Base-by-base conservation (phyloP, 2,888 invertebrate species). In the Drosophila pseudotakahashii region DNA sequence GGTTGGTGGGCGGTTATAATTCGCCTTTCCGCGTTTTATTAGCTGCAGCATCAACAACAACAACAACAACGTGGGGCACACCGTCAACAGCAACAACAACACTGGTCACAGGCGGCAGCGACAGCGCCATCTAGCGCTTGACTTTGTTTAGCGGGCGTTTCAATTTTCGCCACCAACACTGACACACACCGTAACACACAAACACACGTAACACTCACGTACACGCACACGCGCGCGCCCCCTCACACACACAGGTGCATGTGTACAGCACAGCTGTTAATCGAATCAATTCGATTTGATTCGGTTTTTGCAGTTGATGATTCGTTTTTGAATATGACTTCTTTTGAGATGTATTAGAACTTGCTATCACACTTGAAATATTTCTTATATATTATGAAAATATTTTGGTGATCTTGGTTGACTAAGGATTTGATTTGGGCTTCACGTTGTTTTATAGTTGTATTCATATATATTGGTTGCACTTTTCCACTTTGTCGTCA, bases 121-220 rank as follows among this genome's bases (percentile, higher is more conserved):
- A 41, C 30, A 73, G 84, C 81, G 81, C 81, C 81, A 82, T 84
- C 79, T 75, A 84, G 75, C 73, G 80, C 70, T 63, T 73, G 80
- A 80, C 78, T 80, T 78, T 80, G 78, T 42, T 78, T 71, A 74
- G 72, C 73, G 78, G 77, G 62, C 78, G 78, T 73, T 60, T 48
- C 23, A 47, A 37, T 32, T 39, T 37, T 32, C 11, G 19, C 50
- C 39, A 37, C 23, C 10, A 23, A 34, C 42, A 44, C 32, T 10
- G 11, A 32, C 11, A 32, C 7, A 34, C 58, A 42, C 32, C 10
- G 10, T 32, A 10, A 11, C 11, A 48, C 58, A 44, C 42, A 42
- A 32, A 23, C 23, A 44, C 57, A 16, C 48, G n/a, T n/a, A 50
- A 51, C 58, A 39, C 60, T 32, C 64, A 63, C 53, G 42, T 23